Evolutionary conservation across 2,797 vertebrate genomes (phyloP).

Genomic region (Taeniopygia guttata): DNA sequence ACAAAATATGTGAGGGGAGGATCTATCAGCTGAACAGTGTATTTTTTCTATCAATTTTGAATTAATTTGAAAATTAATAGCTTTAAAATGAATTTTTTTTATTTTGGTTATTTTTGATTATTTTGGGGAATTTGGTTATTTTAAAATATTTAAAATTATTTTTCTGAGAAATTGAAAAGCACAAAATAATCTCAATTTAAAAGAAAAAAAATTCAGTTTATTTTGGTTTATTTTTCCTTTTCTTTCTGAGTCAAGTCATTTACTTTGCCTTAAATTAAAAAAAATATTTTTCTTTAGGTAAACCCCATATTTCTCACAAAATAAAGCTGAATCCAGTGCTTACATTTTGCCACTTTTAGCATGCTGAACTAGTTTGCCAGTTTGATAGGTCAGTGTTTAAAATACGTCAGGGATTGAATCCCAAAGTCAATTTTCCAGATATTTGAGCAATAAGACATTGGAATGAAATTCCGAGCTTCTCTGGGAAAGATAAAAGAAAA

Average conservation of each 20-base stretch:
- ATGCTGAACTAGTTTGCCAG: neutral
- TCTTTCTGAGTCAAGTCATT: neutral
- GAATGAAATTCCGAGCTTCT: neutral
- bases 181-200: neutral
- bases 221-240: neutral
- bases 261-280: neutral
- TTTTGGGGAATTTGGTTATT: neutral
- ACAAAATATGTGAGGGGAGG: neutral
- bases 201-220: neutral
- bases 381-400: neutral
- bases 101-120: too few species aligned
- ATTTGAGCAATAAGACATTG: neutral
- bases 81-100: neutral
- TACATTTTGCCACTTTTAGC: neutral
- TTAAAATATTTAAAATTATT: neutral
- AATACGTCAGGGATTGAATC: neutral
- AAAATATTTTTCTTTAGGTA: neutral
- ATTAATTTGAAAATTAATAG: neutral
- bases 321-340: neutral
- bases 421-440: neutral
- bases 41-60: neutral
- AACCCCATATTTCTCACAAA: neutral
- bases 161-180: neutral
- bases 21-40: neutral
- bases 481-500: neutral